Evolutionary conservation across 2,888 invertebrate genomes (phyloP).

Genomic region (Lasioglossum villosulum): DNA sequence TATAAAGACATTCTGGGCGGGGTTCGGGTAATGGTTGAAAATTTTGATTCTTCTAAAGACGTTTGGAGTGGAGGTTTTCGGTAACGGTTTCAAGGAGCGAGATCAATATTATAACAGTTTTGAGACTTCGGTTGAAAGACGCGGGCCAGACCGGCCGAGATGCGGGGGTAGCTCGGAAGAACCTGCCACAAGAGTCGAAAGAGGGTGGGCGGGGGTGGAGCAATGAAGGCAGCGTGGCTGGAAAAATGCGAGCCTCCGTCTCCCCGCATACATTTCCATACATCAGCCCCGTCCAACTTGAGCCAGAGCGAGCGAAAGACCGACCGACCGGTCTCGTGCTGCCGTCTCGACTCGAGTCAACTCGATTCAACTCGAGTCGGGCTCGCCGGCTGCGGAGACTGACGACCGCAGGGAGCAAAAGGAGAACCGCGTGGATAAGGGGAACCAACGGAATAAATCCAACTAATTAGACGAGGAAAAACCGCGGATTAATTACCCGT

Average conservation of each 20-base stretch:
- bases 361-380: constrained; percentile 48
- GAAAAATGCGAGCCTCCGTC: constrained; percentile 84
- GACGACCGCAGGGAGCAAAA: constrained; percentile 59
- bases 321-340: constrained; percentile 55
- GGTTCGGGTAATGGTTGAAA: too few species aligned
- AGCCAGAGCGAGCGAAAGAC: constrained; percentile 55
- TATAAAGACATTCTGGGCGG: too few species aligned
- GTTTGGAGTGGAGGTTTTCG: neutral
- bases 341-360: constrained; percentile 30
- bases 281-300: constrained; percentile 80
- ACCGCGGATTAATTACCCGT: constrained; percentile 84
- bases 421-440: constrained; percentile 75
- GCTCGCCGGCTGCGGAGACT: constrained; percentile 60
- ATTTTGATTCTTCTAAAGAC: neutral
- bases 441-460: constrained; percentile 83
- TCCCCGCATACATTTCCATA: constrained; percentile 85
- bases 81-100: neutral
- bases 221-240: constrained; percentile 78
- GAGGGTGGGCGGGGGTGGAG: constrained; percentile 61
- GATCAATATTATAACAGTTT: neutral
- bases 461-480: constrained; percentile 84
- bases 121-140: constrained; percentile 34
- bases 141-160: constrained; percentile 23
- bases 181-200: constrained; percentile 26
- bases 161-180: constrained; percentile 16